These are phyloP conservation scores for Pomacea maculata DNA, from an alignment of 1,140 invertebrate species.

Conservation along the genomic window DNA sequence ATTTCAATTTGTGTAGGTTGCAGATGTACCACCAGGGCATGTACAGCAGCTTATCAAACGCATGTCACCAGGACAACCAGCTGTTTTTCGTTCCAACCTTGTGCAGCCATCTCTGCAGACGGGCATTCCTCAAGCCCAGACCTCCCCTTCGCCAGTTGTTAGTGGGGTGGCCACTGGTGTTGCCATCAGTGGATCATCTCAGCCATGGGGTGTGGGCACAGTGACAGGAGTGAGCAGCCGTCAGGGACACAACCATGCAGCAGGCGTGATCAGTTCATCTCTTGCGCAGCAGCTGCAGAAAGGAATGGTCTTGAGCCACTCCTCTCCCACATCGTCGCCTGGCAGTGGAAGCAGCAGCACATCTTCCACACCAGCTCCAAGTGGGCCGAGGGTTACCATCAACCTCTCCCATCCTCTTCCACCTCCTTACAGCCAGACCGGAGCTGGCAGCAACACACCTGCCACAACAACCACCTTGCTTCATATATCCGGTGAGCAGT, in stretches of 20 bases:
- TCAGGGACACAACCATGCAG: neutral
- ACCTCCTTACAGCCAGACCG: slow-evolving; percentile 63
- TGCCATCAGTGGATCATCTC: slow-evolving; percentile 10
- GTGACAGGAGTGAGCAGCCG: neutral
- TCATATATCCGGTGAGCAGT: slow-evolving; percentile 26
- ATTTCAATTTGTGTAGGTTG: neutral
- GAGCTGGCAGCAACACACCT: slow-evolving; percentile 4
- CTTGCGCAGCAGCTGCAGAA: slow-evolving; percentile 16
- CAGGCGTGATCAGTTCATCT: neutral
- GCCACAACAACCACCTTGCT: slow-evolving; percentile 66
- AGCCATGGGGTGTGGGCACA: neutral
- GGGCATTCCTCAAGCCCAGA: slow-evolving; percentile 31
- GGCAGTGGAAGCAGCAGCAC: slow-evolving; percentile 43
- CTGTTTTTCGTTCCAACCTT: slow-evolving; percentile 26
- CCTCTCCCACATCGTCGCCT: slow-evolving; percentile 26
- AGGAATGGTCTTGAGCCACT: slow-evolving; percentile 12
- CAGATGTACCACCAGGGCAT: slow-evolving; percentile 64
- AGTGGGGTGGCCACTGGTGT: neutral
- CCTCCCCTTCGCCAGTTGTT: neutral
- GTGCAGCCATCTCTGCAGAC: slow-evolving; percentile 34
- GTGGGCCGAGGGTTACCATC: slow-evolving; percentile 28
- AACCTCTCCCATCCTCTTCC: slow-evolving; percentile 33
- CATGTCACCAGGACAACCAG: slow-evolving; percentile 71
- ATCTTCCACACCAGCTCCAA: slow-evolving; percentile 33
- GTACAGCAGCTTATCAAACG: slow-evolving; percentile 87